These are phyloP conservation scores for Drosophila limbata DNA, from an alignment of 2,888 invertebrate species.

Conservation along the genomic window DNA sequence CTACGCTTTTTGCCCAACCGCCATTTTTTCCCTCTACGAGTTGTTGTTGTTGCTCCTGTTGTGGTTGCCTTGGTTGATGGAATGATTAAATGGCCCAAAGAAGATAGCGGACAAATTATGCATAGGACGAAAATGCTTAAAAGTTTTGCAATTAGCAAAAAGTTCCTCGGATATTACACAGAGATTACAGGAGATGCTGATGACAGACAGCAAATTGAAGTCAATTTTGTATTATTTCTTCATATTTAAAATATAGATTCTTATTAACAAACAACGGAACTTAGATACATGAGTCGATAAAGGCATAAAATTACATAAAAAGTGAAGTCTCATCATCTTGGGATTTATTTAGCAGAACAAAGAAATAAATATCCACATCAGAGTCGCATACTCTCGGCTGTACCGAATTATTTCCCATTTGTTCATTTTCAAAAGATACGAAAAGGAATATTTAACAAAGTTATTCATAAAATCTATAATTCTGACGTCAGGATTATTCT, in stretches of 20 bases:
- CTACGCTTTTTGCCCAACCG: slow-evolving; percentile 36
- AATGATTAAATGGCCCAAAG: slow-evolving; percentile 44
- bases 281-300: neutral
- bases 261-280: neutral
- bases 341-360: no score
- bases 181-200: slow-evolving; percentile 8
- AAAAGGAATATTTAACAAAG: no score
- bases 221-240: neutral
- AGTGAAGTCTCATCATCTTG: no score
- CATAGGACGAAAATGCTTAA: slow-evolving; percentile 39
- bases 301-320: neutral
- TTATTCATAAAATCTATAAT: no score
- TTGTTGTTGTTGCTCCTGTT: slow-evolving; percentile 16
- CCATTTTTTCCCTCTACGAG: neutral
- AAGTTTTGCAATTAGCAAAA: slow-evolving; percentile 57
- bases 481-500: no score
- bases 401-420: no score
- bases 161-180: slow-evolving; percentile 12
- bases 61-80: slow-evolving; percentile 31
- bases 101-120: slow-evolving; percentile 52
- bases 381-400: no score
- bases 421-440: no score
- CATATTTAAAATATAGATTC: neutral
- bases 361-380: no score
- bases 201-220: slow-evolving; percentile 2